Conservation (phyloP, 2,113 vertebrate species). For the Oostethus manadensis region DNA sequence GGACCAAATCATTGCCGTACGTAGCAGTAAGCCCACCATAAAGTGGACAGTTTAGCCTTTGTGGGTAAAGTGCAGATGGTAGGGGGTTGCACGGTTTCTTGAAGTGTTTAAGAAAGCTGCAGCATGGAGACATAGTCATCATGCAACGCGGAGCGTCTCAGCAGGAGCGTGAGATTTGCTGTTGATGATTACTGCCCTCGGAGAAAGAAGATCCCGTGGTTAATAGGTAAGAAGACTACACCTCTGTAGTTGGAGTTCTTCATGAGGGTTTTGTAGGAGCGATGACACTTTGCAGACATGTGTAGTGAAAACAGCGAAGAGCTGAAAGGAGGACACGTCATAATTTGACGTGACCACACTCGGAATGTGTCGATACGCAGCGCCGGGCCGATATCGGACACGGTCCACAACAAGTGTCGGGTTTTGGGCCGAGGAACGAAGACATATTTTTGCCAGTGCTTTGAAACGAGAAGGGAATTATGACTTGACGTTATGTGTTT, state of each 20-base stretch:
- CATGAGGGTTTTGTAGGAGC: neutral
- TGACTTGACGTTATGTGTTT: no score
- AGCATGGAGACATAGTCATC: conserved; percentile 28
- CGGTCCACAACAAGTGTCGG: no score
- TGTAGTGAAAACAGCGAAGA: no score
- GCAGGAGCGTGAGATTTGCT: conserved; percentile 6
- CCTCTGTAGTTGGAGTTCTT: neutral
- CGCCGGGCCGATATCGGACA: no score
- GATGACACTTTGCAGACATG: no score
- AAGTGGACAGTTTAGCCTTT: conserved; percentile 35
- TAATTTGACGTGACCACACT: no score
- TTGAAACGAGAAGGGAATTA: no score
- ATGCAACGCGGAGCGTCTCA: conserved; percentile 12
- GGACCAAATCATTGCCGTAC: conserved; percentile 34
- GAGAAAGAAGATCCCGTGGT: conserved; percentile 20
- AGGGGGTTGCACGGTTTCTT: conserved; percentile 27
- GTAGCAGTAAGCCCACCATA: conserved; percentile 30
- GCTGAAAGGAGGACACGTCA: no score
- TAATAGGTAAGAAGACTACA: conserved; percentile 6
- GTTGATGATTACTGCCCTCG: conserved; percentile 33
- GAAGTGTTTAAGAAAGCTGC: conserved; percentile 25
- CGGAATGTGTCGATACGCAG: no score
- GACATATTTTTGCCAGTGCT: no score
- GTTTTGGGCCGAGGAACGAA: no score
- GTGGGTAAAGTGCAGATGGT: conserved; percentile 12